Conservation (phyloP, 37 sponge, comb jelly and placozoan genomes). For the Mnemiopsis leidyi region DNA sequence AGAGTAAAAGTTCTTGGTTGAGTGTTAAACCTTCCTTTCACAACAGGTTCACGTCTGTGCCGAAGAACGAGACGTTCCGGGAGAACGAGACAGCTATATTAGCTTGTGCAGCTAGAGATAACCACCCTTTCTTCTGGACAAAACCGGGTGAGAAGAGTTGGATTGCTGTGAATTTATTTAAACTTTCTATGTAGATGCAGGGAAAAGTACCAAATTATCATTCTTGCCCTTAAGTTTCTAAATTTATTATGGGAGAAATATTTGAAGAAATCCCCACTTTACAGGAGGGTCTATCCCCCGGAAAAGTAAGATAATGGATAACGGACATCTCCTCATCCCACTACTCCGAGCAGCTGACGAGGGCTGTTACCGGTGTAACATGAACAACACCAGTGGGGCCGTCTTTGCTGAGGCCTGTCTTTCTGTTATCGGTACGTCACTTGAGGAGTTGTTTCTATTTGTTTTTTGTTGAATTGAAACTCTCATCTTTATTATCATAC, state of each 20-base stretch:
- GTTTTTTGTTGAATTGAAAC: no score
- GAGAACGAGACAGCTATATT: background rate
- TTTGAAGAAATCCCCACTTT: no score
- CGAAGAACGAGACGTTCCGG: conserved; percentile 5
- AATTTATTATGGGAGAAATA: no score
- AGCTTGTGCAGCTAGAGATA: background rate
- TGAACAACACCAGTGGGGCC: conserved; percentile 34
- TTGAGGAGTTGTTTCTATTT: no score
- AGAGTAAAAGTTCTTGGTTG: no score
- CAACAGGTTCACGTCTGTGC: conserved; percentile 7
- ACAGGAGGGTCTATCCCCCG: conserved; percentile 18
- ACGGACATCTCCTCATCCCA: background rate
- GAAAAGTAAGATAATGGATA: background rate
- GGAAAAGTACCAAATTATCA: no score
- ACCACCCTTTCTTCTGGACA: conserved; percentile 49
- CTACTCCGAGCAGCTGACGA: background rate
- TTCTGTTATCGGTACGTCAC: background rate
- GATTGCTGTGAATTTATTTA: no score
- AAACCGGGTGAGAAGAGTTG: background rate
- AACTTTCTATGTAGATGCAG: no score
- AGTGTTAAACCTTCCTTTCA: background rate
- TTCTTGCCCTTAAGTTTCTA: no score
- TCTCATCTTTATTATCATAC: no score
- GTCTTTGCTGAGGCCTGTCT: conserved; percentile 29
- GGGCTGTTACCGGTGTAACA: conserved; percentile 49